A percentile compares a stretch with the other conserved stretches of the same genome.
Evolutionary conservation across 2,113 vertebrate species (phyloP).

Genomic region (Sphyrna mokarran): DNA sequence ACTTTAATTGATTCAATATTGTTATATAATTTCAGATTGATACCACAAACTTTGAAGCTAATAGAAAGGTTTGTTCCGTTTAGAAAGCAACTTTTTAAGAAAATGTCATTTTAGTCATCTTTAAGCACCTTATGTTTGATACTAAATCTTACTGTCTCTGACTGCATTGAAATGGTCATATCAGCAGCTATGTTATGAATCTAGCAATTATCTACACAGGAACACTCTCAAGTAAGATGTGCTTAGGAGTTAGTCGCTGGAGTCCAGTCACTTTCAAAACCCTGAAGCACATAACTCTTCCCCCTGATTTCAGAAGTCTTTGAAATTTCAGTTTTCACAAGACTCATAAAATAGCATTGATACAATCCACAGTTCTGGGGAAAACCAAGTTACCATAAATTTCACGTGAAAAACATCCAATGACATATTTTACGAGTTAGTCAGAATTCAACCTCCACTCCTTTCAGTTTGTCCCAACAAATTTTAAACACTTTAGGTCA

Average conservation of each 20-base stretch:
- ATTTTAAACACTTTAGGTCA: neutral
- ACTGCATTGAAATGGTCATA: neutral
- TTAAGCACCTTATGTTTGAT: conserved; percentile 28
- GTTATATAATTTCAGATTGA: conserved; percentile 8
- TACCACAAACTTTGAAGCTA: neutral
- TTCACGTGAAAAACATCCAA: neutral
- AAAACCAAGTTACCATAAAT: neutral
- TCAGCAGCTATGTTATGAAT: neutral
- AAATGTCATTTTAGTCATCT: neutral
- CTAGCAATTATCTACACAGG: neutral
- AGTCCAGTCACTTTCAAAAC: neutral
- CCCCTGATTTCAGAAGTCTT: neutral
- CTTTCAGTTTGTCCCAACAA: neutral
- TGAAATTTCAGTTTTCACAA: neutral
- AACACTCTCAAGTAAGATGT: neutral
- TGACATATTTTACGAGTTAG: neutral
- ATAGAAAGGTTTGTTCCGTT: conserved; percentile 22
- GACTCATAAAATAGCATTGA: neutral
- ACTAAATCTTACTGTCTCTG: conserved; percentile 6
- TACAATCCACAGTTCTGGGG: neutral
- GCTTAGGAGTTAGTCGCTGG: neutral
- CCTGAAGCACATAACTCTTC: neutral
- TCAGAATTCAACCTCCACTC: neutral
- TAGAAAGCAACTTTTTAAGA: neutral
- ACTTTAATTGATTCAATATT: conserved; percentile 17